Evolutionary conservation across 2,113 vertebrate genomes (phyloP).

Genomic region (Candoia aspera): DNA sequence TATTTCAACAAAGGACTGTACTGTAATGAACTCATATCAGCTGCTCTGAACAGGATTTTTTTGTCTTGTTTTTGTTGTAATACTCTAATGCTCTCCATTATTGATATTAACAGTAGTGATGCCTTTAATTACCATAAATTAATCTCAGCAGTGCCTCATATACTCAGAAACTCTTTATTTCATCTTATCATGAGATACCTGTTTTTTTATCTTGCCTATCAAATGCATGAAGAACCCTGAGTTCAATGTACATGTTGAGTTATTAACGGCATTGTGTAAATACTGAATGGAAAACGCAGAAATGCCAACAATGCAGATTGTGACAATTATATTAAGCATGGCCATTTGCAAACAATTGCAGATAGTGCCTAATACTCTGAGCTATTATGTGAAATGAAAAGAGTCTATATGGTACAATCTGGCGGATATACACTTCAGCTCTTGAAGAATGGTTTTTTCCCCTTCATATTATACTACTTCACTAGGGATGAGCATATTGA

Average conservation of each 20-base stretch:
- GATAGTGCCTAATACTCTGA: not conserved
- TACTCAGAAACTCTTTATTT: not conserved
- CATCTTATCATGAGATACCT: not conserved
- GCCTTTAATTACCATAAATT: not conserved
- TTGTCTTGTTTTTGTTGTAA: not conserved
- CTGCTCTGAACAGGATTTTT: not conserved
- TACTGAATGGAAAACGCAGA: not conserved
- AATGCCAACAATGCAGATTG: not conserved
- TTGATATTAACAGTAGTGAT: not conserved
- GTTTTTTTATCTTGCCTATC: not conserved
- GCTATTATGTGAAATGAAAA: not conserved
- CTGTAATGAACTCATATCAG: not conserved
- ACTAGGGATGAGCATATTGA: not conserved
- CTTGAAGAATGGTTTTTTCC: not conserved
- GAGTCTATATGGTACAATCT: not conserved
- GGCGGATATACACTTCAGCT: not conserved
- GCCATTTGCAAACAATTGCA: not conserved
- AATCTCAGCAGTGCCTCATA: not conserved
- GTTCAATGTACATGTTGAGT: not conserved
- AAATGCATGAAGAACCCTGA: not conserved
- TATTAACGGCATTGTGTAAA: not conserved
- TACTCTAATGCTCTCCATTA: not conserved
- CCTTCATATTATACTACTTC: not conserved
- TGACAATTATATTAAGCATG: not conserved
- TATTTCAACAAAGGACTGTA: not conserved